Percentiles rank a stretch among this genome's conserved stretches.
These are phyloP conservation scores for Digitonthophagus gazella DNA, from an alignment of 2,888 invertebrate species.

Conservation along the genomic window DNA sequence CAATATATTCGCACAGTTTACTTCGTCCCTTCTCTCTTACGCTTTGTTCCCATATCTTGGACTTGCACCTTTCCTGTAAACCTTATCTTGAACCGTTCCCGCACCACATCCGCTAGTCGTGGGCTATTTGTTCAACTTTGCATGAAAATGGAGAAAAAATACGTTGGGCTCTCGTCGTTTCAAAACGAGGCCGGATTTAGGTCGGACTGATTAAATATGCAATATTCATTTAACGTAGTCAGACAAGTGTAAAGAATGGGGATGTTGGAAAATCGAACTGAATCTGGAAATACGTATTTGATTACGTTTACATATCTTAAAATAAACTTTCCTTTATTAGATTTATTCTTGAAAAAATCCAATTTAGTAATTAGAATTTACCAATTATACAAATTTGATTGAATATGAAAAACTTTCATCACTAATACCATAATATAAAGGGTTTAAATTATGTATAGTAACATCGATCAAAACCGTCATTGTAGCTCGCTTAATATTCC, in stretches of 20 bases:
- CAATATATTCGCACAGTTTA: background rate
- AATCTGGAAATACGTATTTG: background rate
- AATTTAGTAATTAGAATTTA: no score
- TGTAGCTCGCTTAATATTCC: background rate
- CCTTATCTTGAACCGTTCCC: slow-evolving; percentile 11
- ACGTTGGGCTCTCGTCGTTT: background rate
- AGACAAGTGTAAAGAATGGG: background rate
- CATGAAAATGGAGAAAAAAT: slow-evolving; percentile 4
- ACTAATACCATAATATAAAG: background rate
- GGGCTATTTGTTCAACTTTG: slow-evolving; percentile 7
- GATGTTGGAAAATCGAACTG: background rate
- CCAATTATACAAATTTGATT: background rate
- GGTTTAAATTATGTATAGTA: background rate
- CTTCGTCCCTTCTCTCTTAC: background rate
- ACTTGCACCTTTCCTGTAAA: slow-evolving; percentile 16
- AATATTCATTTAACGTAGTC: background rate
- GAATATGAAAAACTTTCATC: no score
- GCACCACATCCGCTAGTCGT: slow-evolving; percentile 7
- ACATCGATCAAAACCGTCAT: background rate
- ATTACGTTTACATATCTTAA: background rate
- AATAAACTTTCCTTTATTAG: no score
- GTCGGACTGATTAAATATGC: background rate
- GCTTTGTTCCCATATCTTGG: slow-evolving; percentile 12
- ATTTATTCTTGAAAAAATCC: no score
- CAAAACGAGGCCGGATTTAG: background rate